Evolutionary conservation across 1,140 invertebrate species (phyloP).

Genomic region (Orussus abietinus): DNA sequence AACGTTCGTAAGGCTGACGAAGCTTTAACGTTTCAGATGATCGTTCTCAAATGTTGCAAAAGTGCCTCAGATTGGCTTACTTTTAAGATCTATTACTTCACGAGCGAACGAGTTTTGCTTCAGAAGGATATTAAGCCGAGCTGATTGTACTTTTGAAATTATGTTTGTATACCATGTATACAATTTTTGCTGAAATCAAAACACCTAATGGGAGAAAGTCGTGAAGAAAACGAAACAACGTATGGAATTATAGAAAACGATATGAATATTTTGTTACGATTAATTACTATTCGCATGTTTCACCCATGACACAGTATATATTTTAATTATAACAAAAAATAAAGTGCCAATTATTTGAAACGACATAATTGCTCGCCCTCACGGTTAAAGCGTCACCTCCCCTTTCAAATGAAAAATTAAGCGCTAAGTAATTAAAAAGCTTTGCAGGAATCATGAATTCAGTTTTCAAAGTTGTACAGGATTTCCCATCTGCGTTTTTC

Average conservation of each 20-base stretch:
- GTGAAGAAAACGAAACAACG: conserved; percentile 21
- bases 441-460: no score
- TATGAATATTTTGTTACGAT: conserved; percentile 54
- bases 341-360: conserved; percentile 34
- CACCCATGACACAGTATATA: conserved; percentile 55
- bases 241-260: conserved; percentile 41
- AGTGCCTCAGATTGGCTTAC: conserved; percentile 40
- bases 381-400: no score
- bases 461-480: no score
- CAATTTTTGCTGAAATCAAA: conserved; percentile 38
- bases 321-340: conserved; percentile 55
- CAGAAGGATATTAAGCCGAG: conserved; percentile 36
- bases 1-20: conserved; percentile 32
- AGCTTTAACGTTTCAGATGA: conserved; percentile 28
- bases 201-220: conserved; percentile 4
- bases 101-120: conserved; percentile 18
- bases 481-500: no score
- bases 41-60: conserved; percentile 35
- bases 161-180: conserved; percentile 53
- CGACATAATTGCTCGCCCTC: no score
- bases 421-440: no score
- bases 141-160: conserved; percentile 44
- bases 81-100: not conserved
- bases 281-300: conserved; percentile 54
- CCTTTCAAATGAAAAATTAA: no score